Base-by-base conservation (phyloP, 2,113 vertebrate species). In the Pterocles gutturalis region DNA sequence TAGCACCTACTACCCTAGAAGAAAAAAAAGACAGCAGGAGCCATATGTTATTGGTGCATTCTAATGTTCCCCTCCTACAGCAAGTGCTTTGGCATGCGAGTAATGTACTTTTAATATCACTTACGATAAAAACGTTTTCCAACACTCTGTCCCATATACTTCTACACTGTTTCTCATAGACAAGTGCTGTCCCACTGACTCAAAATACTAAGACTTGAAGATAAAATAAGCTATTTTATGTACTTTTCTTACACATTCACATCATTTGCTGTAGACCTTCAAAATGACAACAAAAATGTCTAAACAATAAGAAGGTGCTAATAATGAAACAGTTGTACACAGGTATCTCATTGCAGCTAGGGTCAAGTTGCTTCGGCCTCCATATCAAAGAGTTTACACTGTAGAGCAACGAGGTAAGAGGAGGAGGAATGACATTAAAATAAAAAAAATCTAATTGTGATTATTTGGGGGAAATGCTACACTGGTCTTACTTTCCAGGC, bases 41-140 rank as follows among this genome's bases (percentile, higher is more conserved):
- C 28, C 92, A 94, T 87, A 94, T 71, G 65, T 87, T 95, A 87
- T 71, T 87, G 61, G 45, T 60, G 51, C 21, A n/a, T 77, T 93
- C 70, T 73, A 54, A 58, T 83, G 71, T 70, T 86, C n/a, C 14
- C 64, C 75, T 96, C 28, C 69, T 57, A 87, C 55, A 73, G 57
- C 18, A 81, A 71, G 26, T 41, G 26, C 11, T 87, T 89, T 75
- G 67, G 48, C 57, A 76, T 71, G 15, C 36, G 92, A 18, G 20
- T 64, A 67, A n/a, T 34, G 17, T 64, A 75, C 36, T 96, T 93
- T 83, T 73, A 92, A 70, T 88, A 57, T 25, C 60, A 24, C 33
- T 62, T 46, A 49, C 55, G 78, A 84, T 29, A 71, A 90, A 89
- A 95, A 45, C 7, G 49, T 62, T 77, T 81, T 51, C 76, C 60